Evolutionary conservation across 2,797 vertebrate species (phyloP), one percentile per base, ranked within the genome.

Genomic region (Lates japonicus): DNA sequence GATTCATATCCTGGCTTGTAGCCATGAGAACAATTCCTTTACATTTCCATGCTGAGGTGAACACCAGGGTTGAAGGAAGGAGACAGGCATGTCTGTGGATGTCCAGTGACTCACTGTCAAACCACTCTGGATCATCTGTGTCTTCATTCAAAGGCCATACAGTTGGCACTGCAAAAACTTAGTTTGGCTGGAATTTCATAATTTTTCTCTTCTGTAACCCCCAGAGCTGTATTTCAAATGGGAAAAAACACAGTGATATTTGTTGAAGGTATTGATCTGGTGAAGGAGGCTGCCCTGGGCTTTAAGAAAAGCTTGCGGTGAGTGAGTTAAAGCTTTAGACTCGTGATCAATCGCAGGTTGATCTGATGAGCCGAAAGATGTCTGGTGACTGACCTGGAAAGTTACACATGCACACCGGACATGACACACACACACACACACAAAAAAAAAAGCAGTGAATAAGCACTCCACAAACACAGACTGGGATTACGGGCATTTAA

Each of bases 401-500:
- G 85, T 91, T 91, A 52, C 70, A 80, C 59, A 70, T 0, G 13
- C 41, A 66, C 41, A 14, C 13, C 12, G 17, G 60, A 76, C 52
- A 12, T 22, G 60, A 65, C 79, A 49, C 70, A 80, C 59, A 67
- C 0, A 13, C 37, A 66, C n/a, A n/a, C n/a, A n/a, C n/a, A n/a
- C n/a, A n/a, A n/a, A n/a, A n/a, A n/a, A 64, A 71, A 65, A 78
- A 74, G 29, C 3, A 0, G 46, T 22, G 60, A 83, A 83, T 84
- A 69, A 81, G 77, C 55, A 61, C 69, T 54, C n/a, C 22, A n/a
- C 89, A 87, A 86, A 89, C 78, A 88, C 83, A 87, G 89, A 31
- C 73, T 35, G 78, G 94, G 93, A 95, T 95, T 95, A 88, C 90
- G 94, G 93, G 91, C 88, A 94, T 95, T 95, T 96, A 94, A 94